These are phyloP conservation scores for Melanotaenia maccullochi DNA, from an alignment of 2,797 vertebrate species.

Conservation along the genomic window DNA sequence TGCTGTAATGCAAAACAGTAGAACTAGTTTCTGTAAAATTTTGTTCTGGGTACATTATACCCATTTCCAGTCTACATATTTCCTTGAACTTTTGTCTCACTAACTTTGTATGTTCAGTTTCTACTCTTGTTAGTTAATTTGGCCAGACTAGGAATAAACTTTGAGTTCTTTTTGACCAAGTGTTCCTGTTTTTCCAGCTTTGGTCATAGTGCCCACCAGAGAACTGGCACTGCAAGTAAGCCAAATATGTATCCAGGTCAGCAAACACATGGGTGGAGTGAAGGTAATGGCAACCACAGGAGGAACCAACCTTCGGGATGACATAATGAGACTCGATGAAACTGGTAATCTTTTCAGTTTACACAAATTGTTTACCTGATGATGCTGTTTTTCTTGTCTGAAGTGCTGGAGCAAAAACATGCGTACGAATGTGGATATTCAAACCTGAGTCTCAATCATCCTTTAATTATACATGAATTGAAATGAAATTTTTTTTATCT, in stretches of 20 bases:
- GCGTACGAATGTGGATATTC: neutral
- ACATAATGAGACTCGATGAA: constrained; percentile 99
- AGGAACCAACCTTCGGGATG: constrained; percentile 98
- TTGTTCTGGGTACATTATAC: too few species aligned
- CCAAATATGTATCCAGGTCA: constrained; percentile 99
- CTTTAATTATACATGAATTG: too few species aligned
- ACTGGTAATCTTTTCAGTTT: constrained; percentile 83
- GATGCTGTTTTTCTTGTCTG: neutral
- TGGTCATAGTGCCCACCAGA: constrained; percentile 99
- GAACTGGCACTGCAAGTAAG: constrained; percentile 99
- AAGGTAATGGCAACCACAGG: constrained; percentile 99
- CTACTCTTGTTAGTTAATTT: too few species aligned
- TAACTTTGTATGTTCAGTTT: too few species aligned
- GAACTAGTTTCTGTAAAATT: too few species aligned
- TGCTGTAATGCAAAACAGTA: too few species aligned
- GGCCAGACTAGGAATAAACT: too few species aligned
- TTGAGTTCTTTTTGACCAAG: too few species aligned
- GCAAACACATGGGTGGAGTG: constrained; percentile 99
- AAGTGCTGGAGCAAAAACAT: neutral
- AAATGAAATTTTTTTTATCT: too few species aligned
- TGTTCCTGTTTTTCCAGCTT: constrained; percentile 78
- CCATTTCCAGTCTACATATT: too few species aligned
- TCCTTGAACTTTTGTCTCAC: too few species aligned
- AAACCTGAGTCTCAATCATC: neutral
- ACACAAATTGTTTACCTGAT: too few species aligned